Evolutionary conservation across 2,797 vertebrate species (phyloP), one percentile per base, ranked within the genome.

Genomic region (Gallinago nigripennis): DNA sequence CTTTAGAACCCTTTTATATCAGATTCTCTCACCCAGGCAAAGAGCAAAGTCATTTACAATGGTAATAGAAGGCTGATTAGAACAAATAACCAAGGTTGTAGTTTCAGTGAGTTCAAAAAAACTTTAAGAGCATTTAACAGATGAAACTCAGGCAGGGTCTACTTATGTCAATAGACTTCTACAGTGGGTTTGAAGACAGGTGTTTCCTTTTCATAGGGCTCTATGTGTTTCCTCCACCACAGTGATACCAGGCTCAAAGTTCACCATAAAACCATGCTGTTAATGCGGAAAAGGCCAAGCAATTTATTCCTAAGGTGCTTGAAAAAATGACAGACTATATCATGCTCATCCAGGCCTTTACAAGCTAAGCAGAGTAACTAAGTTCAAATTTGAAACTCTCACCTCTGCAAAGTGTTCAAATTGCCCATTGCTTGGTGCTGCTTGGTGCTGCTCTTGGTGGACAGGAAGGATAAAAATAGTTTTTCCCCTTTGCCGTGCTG

Each of bases 41-140:
- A 96, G 66, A 94, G 43, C 80, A 88, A 88, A 21, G 16, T 66
- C 37, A 80, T 95, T 97, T 88, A 94, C 81, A 94, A 90, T 5
- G 21, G 70, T 83, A 90, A 69, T 12, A 70, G 73, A 60, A 96
- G 80, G 68, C 39, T 90, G 57, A 86, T 91, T 96, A 88, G 53
- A 94, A 86, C 73, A 82, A 90, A 86, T 68, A 61, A 85, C 33
- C 82, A 77, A 77, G 71, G 48, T 45, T 70, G 68, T 56, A 64
- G 56, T 66, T 88, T 82, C 77, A 90, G 51, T 3, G 1, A 82
- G 70, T 65, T 89, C 28, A 54, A 92, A 88, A 88, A 80, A 87
- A 30, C 66, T 66, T 88, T n/a, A 61, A 64, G 48, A 94, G 6
- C 53, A 48, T 82, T 61, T 80, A 92, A 64, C 43, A 78, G 45